phyloP scores from a whole-genome alignment of 2,797 vertebrate genomes.

The Lutra lutra region DNA sequence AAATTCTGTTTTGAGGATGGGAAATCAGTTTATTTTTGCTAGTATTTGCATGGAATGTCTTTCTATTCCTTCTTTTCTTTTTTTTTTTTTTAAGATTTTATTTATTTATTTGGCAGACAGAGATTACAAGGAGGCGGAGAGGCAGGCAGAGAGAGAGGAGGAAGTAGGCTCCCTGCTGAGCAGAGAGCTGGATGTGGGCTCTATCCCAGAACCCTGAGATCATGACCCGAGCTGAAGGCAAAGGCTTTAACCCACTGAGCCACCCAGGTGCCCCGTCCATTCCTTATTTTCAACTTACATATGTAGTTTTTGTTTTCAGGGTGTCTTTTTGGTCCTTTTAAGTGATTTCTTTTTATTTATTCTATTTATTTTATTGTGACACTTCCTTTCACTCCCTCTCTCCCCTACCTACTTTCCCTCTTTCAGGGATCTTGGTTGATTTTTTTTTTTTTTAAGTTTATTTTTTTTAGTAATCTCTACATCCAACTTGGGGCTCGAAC shows the following conservation, averaged over 20 bases:
- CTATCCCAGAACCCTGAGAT: too few relatives aligned
- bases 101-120: too few relatives aligned
- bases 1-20: background rate
- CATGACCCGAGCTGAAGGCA: too few relatives aligned
- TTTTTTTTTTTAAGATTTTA: too few relatives aligned
- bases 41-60: background rate
- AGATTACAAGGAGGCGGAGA: too few relatives aligned
- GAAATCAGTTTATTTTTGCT: conserved; percentile 12
- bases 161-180: too few relatives aligned
- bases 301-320: background rate
- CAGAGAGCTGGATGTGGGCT: too few relatives aligned
- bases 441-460: background rate
- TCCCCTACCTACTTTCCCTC: background rate
- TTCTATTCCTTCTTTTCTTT: background rate
- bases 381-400: background rate
- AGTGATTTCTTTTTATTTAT: background rate
- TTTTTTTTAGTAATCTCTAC: background rate
- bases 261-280: background rate
- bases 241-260: too few relatives aligned
- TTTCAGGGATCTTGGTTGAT: background rate
- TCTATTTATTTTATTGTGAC: too few relatives aligned
- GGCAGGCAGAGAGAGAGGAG: too few relatives aligned
- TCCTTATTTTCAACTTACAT: background rate
- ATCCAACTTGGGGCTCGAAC: background rate
- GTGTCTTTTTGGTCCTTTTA: background rate